Percentiles rank a stretch among this genome's conserved stretches.
Evolutionary conservation across 1,140 invertebrate genomes (phyloP).

Genomic region (Chelonus insularis): DNA sequence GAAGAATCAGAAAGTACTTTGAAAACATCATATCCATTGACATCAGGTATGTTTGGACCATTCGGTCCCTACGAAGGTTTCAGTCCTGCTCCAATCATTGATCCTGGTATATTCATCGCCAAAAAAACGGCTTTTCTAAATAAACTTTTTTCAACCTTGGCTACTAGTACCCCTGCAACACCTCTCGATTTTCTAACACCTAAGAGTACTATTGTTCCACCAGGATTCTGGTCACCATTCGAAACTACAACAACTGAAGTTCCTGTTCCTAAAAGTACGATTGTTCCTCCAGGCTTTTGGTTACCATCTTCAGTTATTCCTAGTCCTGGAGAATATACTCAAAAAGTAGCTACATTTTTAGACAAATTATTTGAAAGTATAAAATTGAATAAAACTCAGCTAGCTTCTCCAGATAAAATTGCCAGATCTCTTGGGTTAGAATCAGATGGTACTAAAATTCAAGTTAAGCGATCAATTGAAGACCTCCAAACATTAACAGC

Average conservation of each 20-base stretch:
- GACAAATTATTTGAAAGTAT: conserved; percentile 49
- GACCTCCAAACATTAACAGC: conserved; percentile 43
- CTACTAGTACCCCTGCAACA: conserved; percentile 38
- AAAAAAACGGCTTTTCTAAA: conserved; percentile 52
- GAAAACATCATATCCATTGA: too few relatives aligned
- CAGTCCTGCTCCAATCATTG: conserved; percentile 36
- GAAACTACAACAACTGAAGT: conserved; percentile 36
- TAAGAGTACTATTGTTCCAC: conserved; percentile 50
- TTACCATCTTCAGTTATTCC: conserved; percentile 44
- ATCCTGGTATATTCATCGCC: conserved; percentile 44
- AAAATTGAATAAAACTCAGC: conserved; percentile 24
- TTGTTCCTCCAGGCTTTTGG: conserved; percentile 53
- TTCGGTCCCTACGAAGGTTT: conserved; percentile 39
- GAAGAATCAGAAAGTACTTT: conserved; percentile 42
- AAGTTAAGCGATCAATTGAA: conserved; percentile 40
- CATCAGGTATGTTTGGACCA: conserved; percentile 25
- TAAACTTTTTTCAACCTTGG: conserved; percentile 48
- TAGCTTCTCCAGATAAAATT: conserved; percentile 23
- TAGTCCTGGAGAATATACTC: conserved; percentile 45
- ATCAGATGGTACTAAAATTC: conserved; percentile 24
- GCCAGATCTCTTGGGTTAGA: conserved; percentile 35
- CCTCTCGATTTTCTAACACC: conserved; percentile 28
- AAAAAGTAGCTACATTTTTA: conserved; percentile 48
- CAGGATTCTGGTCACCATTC: conserved; percentile 50
- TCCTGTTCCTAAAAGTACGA: conserved; percentile 44